Base-by-base conservation (phyloP, 2,113 vertebrate genomes). In the Apodemus sylvaticus region DNA sequence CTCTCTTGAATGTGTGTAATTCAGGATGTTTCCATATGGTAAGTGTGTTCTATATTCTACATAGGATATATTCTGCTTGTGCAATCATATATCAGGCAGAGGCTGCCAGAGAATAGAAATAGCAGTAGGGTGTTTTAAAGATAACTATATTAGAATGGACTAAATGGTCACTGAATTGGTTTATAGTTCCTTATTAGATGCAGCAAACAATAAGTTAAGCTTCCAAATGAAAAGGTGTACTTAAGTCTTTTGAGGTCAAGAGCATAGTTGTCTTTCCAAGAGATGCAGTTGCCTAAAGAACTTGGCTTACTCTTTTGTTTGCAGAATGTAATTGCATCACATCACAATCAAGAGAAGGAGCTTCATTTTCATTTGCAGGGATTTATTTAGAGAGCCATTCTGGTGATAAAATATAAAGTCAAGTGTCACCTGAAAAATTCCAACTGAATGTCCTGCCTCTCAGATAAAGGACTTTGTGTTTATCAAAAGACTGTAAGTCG, bases 301-400 rank as follows among this genome's bases (percentile, higher is more conserved):
- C 8, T 39, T 96, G 73, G 45, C 42, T 95, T 94, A 95, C 91
- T 53, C 77, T 92, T 90, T 78, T 87, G 19, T 93, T 95, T 95
- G 60, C 48, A 86, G 77, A 90, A 53, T 82, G 2, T 76, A 95
- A 93, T 94, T 85, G 26, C 45, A 94, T 42, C 36, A 55, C 13
- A n/a, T 93, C 88, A 87, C 39, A 81, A 42, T 91, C 24, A 94
- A 93, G n/a, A 93, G 76, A 58, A 76, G 34, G 13, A 73, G 31
- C 22, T 85, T 48, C 16, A 17, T 92, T 93, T 93, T 96, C 81
- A 90, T 87, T 87, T 68, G 34, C 8, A 85, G 66, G 7, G 70
- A 83, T 45, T 90, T 22, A 78, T 79, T 62, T 73, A 66, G 17
- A 86, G 87, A 95, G 60, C 11, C 8, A 1, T 92, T 62, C 34